Conservation (phyloP, 1,140 invertebrate species). For the Rhysida immarginata region DNA sequence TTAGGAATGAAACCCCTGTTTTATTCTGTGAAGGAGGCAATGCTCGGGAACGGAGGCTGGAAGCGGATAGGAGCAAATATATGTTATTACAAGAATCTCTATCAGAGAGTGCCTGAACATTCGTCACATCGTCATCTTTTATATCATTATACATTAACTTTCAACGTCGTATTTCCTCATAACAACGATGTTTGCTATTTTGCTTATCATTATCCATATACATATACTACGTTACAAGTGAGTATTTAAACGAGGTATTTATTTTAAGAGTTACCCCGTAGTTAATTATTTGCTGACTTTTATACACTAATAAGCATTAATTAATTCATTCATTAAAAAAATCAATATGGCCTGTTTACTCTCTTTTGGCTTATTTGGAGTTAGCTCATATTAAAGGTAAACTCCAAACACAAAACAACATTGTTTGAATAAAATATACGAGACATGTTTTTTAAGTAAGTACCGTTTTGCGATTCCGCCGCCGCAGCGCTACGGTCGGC, state of each 20-base stretch:
- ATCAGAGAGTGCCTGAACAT: conserved; percentile 15
- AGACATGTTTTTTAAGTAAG: too few relatives aligned
- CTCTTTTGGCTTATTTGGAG: too few relatives aligned
- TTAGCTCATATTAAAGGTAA: too few relatives aligned
- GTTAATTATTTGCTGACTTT: too few relatives aligned
- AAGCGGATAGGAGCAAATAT: conserved; percentile 53
- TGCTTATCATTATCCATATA: conserved; percentile 94
- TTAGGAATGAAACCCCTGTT: conserved; percentile 77
- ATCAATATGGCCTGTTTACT: too few relatives aligned
- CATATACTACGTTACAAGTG: conserved; percentile 64
- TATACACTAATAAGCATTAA: too few relatives aligned
- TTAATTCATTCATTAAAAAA: too few relatives aligned
- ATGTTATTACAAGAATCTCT: conserved; percentile 54
- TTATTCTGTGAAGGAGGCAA: conserved; percentile 58
- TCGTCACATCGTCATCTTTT: conserved; percentile 30
- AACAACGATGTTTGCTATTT: conserved; percentile 81
- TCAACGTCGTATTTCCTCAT: conserved; percentile 82
- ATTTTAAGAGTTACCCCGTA: too few relatives aligned
- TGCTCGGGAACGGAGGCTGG: conserved; percentile 52
- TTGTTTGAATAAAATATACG: too few relatives aligned
- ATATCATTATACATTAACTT: conserved; percentile 74
- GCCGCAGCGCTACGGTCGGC: too few relatives aligned
- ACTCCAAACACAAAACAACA: too few relatives aligned
- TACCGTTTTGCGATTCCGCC: too few relatives aligned
- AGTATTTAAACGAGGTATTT: conserved; percentile 21